Conservation (phyloP, 2,797 vertebrate genomes). For the Alectoris magna region DNA sequence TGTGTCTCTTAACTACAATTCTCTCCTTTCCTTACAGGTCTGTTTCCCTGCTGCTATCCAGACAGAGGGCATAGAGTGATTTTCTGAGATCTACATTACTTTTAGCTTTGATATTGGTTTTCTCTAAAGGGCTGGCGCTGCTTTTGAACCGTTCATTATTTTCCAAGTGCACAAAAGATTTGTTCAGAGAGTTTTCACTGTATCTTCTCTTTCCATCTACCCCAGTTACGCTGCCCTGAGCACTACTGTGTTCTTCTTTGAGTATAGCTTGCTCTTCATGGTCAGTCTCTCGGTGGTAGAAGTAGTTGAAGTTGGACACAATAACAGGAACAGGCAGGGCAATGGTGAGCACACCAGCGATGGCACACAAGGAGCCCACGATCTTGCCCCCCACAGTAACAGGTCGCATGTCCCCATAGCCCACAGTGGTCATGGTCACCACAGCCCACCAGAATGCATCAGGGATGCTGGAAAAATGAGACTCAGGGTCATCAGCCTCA, state of each 20-base stretch:
- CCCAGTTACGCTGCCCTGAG: slow-evolving; percentile 62
- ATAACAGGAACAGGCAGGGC: slow-evolving; percentile 96
- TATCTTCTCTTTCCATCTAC: slow-evolving; percentile 81
- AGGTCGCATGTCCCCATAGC: slow-evolving; percentile 96
- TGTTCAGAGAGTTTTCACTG: slow-evolving; percentile 82
- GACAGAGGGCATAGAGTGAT: slow-evolving; percentile 93
- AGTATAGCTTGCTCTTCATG: slow-evolving; percentile 88
- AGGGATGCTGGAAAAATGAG: slow-evolving; percentile 96
- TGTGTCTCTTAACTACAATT: neutral
- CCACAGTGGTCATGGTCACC: slow-evolving; percentile 98
- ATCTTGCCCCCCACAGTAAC: slow-evolving; percentile 96
- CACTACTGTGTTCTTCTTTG: slow-evolving; percentile 86
- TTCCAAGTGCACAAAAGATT: slow-evolving; percentile 84
- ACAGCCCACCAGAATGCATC: slow-evolving; percentile 99
- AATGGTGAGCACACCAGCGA: slow-evolving; percentile 95
- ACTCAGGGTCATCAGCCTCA: slow-evolving; percentile 92
- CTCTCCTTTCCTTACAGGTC: slow-evolving; percentile 83
- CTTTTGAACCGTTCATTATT: slow-evolving; percentile 78
- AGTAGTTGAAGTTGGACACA: slow-evolving; percentile 98
- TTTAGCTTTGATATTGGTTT: slow-evolving; percentile 89
- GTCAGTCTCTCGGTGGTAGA: slow-evolving; percentile 96
- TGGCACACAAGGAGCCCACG: slow-evolving; percentile 95
- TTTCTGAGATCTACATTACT: slow-evolving; percentile 89
- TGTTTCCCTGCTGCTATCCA: slow-evolving; percentile 90
- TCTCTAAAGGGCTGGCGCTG: slow-evolving; percentile 79